Evolutionary conservation across 2,888 invertebrate species (phyloP), one percentile per base, ranked within the genome.

Genomic region (Piscicola geometra): DNA sequence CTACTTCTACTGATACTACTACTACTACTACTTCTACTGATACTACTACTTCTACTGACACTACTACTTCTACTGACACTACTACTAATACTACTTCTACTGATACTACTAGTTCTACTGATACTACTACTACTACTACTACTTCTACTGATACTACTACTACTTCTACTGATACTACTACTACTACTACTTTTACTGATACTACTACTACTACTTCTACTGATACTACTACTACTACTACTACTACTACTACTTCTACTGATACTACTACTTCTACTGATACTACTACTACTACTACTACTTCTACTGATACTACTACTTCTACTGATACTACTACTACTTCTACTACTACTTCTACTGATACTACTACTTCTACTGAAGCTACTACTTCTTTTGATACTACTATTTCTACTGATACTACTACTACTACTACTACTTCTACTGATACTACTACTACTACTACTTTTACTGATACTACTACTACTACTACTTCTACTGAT

Each of bases 321-420:
- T 5, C 36, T 41, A 12, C 33, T 71, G n/a, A n/a, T 71, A 9
- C 28, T 71, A 5, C 28, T 36, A 36, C 33, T 72, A 72, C 56
- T 72, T 15, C 64, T 9, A 1, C 15, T n/a, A 15, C 1, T 30
- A 72, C 56, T 72, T 52, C 56, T 52, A 72, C 56, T 72, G 52
- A 28, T 72, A 72, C 52, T 72, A 72, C 56, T 72, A 72, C 56
- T 72, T 15, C 56, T 72, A 72, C 33, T 72, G 52, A 28, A 52
- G 52, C 56, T 72, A 56, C 56, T 72, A 72, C 56, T 72, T 52
- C 56, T 72, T 52, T 32, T 72, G 52, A 28, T 72, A 72, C 56
- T 50, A 72, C 52, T 52, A 52, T 25, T 72, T n/a, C 41, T 47
- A 71, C 41, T 47, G 30, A 15, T 72, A 72, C 52, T 52, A 72